These are phyloP conservation scores for Caenorhabditis panamensis DNA, from an alignment of 2,888 invertebrate genomes.

Conservation along the genomic window DNA sequence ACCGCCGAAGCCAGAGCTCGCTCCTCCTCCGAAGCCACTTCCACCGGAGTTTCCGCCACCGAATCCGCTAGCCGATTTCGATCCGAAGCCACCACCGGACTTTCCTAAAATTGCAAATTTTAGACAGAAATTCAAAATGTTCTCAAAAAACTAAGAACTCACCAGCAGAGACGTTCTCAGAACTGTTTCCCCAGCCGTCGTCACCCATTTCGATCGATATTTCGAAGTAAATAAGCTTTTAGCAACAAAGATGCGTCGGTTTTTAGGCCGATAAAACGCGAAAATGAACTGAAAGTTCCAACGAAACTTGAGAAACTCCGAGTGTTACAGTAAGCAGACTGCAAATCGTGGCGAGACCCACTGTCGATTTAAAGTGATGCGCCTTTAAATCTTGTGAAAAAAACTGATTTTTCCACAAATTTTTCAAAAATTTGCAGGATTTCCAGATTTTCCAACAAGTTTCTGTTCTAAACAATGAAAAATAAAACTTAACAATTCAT, in stretches of 20 bases:
- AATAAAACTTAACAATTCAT: too few species aligned
- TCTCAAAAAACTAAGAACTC: too few species aligned
- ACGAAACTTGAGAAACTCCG: too few species aligned
- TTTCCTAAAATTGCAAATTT: not conserved
- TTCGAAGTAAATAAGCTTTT: too few species aligned
- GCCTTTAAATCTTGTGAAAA: not conserved
- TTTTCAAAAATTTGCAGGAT: not conserved
- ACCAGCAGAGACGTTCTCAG: constrained; percentile 1
- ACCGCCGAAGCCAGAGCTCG: constrained; percentile 33
- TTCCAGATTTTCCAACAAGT: too few species aligned
- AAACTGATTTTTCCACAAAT: not conserved
- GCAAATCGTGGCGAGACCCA: not conserved
- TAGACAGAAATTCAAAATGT: too few species aligned
- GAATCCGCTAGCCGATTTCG: not conserved
- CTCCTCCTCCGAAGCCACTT: constrained; percentile 7
- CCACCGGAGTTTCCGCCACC: constrained; percentile 5
- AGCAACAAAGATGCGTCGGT: too few species aligned
- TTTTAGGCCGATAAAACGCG: too few species aligned
- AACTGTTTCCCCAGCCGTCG: constrained; percentile 6
- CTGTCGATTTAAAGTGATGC: not conserved
- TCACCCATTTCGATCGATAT: not conserved
- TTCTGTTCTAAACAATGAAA: too few species aligned
- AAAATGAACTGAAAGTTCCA: too few species aligned
- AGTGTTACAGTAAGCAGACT: not conserved
- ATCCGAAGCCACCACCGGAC: not conserved